These are phyloP conservation scores for Agrotis ipsilon DNA, from an alignment of 2,888 invertebrate species.

Conservation along the genomic window DNA sequence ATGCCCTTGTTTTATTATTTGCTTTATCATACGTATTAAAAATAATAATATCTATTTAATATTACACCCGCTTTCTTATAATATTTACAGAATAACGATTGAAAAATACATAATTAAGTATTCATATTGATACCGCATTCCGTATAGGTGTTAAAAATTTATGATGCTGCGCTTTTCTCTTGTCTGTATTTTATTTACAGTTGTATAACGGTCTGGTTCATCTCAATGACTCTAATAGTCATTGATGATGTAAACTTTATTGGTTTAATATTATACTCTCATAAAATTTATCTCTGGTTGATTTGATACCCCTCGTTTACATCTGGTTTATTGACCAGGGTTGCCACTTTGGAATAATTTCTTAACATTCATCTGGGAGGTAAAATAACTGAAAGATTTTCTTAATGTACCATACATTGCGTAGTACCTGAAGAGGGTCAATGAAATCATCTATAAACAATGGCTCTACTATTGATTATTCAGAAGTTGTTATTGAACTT, in stretches of 20 bases:
- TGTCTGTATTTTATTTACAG: slow-evolving; percentile 19
- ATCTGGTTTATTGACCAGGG: slow-evolving; percentile 39
- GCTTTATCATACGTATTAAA: slow-evolving; percentile 21
- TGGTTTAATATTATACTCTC: slow-evolving; percentile 32
- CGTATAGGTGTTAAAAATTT: slow-evolving; percentile 13
- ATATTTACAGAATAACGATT: background rate
- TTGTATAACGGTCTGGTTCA: slow-evolving; percentile 39
- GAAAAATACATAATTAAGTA: background rate
- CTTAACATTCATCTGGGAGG: background rate
- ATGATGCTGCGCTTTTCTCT: slow-evolving; percentile 13
- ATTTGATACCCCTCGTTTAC: slow-evolving; percentile 40
- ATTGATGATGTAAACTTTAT: slow-evolving; percentile 36
- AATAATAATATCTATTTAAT: slow-evolving; percentile 7
- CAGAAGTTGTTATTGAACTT: background rate
- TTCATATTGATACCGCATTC: slow-evolving; percentile 1
- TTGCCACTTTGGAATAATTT: slow-evolving; percentile 18
- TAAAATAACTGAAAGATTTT: background rate
- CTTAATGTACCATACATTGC: background rate
- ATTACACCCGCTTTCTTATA: slow-evolving; percentile 2
- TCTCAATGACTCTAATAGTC: slow-evolving; percentile 34
- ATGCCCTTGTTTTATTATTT: slow-evolving; percentile 31
- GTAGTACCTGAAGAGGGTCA: background rate
- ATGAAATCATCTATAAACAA: background rate
- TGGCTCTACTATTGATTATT: background rate
- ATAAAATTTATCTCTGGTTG: slow-evolving; percentile 40